Conservation (phyloP, 1,140 invertebrate species). For the Drosophila lini region DNA sequence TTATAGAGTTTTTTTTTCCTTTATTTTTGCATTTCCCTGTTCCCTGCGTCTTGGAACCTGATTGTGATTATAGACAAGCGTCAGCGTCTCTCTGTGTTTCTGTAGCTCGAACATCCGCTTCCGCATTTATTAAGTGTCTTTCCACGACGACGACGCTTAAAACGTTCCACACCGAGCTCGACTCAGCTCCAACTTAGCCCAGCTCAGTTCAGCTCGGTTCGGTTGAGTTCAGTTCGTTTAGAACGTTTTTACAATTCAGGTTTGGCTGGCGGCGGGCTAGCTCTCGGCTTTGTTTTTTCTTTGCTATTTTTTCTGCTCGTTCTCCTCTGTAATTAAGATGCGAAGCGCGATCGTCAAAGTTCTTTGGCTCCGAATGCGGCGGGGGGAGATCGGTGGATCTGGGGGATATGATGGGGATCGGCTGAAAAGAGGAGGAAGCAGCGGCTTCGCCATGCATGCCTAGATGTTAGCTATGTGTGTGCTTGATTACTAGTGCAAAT, state of each 20-base stretch:
- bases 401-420: conserved; percentile 1
- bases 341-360: conserved; percentile 80
- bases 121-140: conserved; percentile 84
- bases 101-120: conserved; percentile 82
- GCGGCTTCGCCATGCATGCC: conserved; percentile 70
- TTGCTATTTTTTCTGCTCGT: conserved; percentile 42
- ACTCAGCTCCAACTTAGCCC: conserved; percentile 13
- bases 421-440: conserved; percentile 13
- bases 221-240: conserved; percentile 63
- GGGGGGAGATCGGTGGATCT: background rate
- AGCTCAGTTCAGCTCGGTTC: conserved; percentile 38
- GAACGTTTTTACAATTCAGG: conserved; percentile 83
- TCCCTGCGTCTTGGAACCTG: conserved; percentile 65
- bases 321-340: conserved; percentile 80
- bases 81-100: conserved; percentile 37
- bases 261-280: conserved; percentile 45
- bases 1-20: background rate
- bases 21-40: conserved; percentile 49
- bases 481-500: conserved; percentile 82
- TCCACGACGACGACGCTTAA: conserved; percentile 65
- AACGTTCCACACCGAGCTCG: conserved; percentile 53
- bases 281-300: conserved; percentile 47
- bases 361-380: conserved; percentile 51
- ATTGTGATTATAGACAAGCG: conserved; percentile 71
- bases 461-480: conserved; percentile 71